Conservation (phyloP, 2,888 invertebrate species). For the Hermodice carunculata region DNA sequence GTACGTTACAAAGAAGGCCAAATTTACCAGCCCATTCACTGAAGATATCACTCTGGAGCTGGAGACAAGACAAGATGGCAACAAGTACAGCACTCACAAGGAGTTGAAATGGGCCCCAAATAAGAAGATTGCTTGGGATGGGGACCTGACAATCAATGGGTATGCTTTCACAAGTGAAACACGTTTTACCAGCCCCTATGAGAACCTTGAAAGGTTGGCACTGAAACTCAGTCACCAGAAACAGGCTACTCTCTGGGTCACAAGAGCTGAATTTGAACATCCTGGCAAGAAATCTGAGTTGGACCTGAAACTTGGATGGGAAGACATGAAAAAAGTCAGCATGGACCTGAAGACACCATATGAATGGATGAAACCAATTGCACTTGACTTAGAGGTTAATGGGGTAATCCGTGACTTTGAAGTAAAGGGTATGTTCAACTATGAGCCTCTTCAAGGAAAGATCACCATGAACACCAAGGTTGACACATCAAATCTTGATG, state of each 20-base stretch:
- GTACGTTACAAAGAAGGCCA: constrained; percentile 8
- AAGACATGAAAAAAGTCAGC: neutral
- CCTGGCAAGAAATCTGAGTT: neutral
- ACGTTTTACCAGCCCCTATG: too few species aligned
- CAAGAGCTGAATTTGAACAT: too few species aligned
- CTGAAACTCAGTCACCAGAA: too few species aligned
- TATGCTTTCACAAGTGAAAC: too few species aligned
- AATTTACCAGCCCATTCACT: constrained; percentile 30
- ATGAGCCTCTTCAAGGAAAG: neutral
- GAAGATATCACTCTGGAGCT: constrained; percentile 22
- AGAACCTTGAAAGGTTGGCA: too few species aligned
- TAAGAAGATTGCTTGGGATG: too few species aligned
- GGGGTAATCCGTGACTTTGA: neutral
- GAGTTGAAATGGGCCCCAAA: neutral
- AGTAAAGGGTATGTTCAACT: neutral
- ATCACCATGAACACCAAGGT: neutral
- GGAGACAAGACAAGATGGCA: constrained; percentile 12
- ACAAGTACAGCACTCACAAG: neutral
- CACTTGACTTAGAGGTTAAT: neutral
- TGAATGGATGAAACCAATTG: neutral
- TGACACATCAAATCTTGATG: constrained; percentile 23
- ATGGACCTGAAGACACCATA: constrained; percentile 10
- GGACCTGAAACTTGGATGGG: neutral
- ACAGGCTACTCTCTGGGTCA: too few species aligned
- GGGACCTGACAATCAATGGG: too few species aligned